These are phyloP conservation scores for Gorsachius magnificus DNA, from an alignment of 2,797 vertebrate species.

Conservation along the genomic window DNA sequence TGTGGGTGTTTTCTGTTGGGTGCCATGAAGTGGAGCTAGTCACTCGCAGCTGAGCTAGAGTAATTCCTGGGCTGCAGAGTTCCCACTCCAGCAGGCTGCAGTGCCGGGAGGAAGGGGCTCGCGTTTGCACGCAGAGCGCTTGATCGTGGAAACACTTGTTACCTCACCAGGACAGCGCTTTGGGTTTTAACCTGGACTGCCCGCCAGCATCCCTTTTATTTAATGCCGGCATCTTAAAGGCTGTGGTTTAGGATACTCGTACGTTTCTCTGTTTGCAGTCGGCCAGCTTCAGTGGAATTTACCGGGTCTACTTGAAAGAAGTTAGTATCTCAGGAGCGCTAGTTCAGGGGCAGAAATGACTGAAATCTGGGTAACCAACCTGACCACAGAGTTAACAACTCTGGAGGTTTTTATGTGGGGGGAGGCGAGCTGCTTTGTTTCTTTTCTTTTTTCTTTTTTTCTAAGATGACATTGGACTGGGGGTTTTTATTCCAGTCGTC, in stretches of 20 bases:
- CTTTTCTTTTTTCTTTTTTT: neutral
- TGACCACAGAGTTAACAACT: neutral
- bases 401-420: neutral
- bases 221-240: accelerated
- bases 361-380: neutral
- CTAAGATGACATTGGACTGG: neutral
- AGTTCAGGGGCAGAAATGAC: neutral
- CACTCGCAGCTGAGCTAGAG: accelerated
- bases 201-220: neutral
- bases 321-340: neutral
- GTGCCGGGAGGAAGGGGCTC: neutral
- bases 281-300: neutral
- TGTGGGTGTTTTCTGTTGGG: neutral
- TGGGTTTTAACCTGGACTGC: neutral
- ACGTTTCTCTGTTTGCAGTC: neutral
- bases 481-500: neutral
- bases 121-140: accelerated
- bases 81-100: accelerated
- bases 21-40: neutral
- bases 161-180: accelerated
- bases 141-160: accelerated
- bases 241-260: neutral
- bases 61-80: neutral
- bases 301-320: neutral
- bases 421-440: neutral